These are phyloP conservation scores for Micromesistius poutassou DNA, from an alignment of 2,797 vertebrate species.

Conservation along the genomic window DNA sequence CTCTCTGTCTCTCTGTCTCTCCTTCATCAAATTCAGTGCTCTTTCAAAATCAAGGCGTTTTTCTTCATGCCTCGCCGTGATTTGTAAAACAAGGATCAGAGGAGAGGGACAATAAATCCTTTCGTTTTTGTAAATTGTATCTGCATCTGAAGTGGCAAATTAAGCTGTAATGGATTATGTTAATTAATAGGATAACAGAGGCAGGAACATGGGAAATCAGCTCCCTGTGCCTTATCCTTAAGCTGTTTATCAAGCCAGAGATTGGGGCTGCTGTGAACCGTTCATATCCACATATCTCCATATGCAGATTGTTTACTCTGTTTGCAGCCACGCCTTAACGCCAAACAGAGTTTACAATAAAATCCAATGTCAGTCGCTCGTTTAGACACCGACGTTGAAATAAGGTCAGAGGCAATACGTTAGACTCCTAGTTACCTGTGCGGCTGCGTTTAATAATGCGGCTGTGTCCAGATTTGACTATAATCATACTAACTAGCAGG, in stretches of 20 bases:
- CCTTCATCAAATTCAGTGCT: too few species aligned
- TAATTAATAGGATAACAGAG: constrained; percentile 52
- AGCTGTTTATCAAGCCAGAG: constrained; percentile 44
- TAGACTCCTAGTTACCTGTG: background rate
- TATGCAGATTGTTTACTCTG: background rate
- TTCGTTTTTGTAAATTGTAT: constrained; percentile 34
- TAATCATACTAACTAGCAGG: too few species aligned
- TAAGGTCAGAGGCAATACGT: background rate
- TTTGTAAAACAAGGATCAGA: constrained; percentile 20
- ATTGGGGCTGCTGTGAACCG: constrained; percentile 27
- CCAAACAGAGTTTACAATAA: too few species aligned
- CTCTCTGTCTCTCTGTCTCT: too few species aligned
- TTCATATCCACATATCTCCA: constrained; percentile 22
- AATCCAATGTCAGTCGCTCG: too few species aligned
- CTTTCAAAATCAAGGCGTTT: too few species aligned
- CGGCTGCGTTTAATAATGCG: too few species aligned
- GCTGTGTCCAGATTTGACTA: too few species aligned
- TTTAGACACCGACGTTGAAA: background rate
- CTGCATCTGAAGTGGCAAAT: constrained; percentile 36
- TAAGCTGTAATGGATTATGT: constrained; percentile 52
- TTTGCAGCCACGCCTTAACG: background rate
- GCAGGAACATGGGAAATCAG: constrained; percentile 48
- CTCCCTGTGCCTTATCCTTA: constrained; percentile 39
- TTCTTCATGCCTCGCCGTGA: too few species aligned
- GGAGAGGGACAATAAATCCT: constrained; percentile 14